A percentile compares a stretch with the other conserved stretches of the same genome.
Conservation (phyloP, 2,797 vertebrate species). For the Eulemur mongoz region DNA sequence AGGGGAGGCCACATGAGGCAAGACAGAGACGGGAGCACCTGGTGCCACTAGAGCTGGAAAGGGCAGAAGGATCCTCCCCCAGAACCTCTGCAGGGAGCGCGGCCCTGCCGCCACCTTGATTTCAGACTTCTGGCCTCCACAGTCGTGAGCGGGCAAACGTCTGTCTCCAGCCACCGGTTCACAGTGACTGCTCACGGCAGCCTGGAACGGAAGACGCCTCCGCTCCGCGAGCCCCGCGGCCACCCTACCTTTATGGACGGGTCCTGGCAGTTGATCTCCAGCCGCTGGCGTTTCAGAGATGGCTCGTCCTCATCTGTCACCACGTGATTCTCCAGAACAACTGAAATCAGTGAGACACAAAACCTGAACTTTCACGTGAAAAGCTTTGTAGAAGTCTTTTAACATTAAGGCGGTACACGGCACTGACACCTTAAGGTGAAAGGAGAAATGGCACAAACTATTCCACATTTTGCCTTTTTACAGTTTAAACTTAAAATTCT, state of each 20-base stretch:
- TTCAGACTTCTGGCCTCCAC: neutral
- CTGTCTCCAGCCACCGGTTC: neutral
- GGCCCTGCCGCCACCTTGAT: neutral
- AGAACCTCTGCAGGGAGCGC: neutral
- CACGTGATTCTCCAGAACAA: slow-evolving; percentile 93
- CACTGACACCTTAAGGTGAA: neutral
- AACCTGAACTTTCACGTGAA: neutral
- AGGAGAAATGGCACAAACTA: neutral
- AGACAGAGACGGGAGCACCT: neutral
- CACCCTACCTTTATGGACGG: slow-evolving; percentile 87
- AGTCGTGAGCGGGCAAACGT: neutral
- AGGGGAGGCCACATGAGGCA: no score
- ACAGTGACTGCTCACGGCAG: neutral
- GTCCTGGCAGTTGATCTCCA: slow-evolving; percentile 93
- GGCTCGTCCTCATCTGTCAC: slow-evolving; percentile 91
- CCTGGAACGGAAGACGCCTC: neutral
- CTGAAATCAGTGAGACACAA: slow-evolving; percentile 82
- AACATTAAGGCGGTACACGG: neutral
- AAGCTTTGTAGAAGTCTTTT: neutral
- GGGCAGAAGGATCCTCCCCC: neutral
- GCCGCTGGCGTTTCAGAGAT: slow-evolving; percentile 92
- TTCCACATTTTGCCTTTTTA: neutral
- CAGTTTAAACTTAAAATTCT: neutral
- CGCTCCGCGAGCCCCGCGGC: no score
- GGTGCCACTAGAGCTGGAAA: neutral